Conservation (phyloP, 1,140 invertebrate species). For the Drosophila truncata region DNA sequence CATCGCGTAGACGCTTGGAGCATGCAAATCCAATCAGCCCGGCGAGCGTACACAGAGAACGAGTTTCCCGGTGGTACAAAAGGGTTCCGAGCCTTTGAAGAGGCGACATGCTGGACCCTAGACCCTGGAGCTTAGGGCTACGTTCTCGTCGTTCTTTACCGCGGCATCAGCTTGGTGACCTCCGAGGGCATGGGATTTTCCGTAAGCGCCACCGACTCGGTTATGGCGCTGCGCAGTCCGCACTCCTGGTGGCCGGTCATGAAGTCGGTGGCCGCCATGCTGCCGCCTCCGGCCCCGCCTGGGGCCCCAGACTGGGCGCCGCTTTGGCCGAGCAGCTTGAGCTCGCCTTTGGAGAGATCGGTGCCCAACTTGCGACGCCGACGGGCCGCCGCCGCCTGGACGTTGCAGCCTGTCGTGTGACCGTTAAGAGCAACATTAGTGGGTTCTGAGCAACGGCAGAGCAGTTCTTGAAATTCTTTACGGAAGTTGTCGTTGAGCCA, state of each 20-base stretch:
- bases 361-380: conserved; percentile 86
- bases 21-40: conserved; percentile 66
- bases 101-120: conserved; percentile 11
- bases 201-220: conserved; percentile 79
- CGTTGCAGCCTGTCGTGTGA: conserved; percentile 84
- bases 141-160: conserved; percentile 59
- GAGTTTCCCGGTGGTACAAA: background rate
- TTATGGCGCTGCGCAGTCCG: conserved; percentile 70
- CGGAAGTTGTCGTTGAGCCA: conserved; percentile 99
- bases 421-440: conserved; percentile 86
- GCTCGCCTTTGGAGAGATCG: conserved; percentile 88
- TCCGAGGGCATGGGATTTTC: conserved; percentile 79
- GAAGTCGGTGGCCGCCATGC: conserved; percentile 59
- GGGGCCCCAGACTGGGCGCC: conserved; percentile 49
- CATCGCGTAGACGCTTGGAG: conserved; percentile 19
- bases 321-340: conserved; percentile 82
- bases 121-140: conserved; percentile 3
- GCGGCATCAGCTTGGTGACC: conserved; percentile 76
- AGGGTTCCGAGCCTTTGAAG: background rate
- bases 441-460: conserved; percentile 87
- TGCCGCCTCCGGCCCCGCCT: conserved; percentile 41
- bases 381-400: conserved; percentile 76
- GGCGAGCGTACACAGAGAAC: conserved; percentile 2
- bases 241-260: conserved; percentile 51
- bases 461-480: conserved; percentile 96